phyloP scores from a whole-genome alignment of 2,797 vertebrate species.

The Chelon auratus region DNA sequence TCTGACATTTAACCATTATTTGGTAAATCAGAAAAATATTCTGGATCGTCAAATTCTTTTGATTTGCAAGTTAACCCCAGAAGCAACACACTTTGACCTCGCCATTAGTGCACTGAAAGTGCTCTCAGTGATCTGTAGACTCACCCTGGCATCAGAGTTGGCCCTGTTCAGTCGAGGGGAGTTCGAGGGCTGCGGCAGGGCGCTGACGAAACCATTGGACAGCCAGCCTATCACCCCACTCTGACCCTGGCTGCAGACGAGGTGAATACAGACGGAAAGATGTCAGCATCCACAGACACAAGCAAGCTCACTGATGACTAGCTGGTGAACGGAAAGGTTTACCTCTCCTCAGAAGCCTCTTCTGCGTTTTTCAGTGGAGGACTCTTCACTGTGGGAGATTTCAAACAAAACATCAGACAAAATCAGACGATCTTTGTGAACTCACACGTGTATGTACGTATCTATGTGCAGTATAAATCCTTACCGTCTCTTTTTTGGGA shows the following conservation, averaged over 20 bases:
- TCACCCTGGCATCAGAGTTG: constrained; percentile 72
- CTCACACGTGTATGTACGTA: not conserved
- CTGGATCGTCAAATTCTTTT: not conserved
- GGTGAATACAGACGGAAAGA: not conserved
- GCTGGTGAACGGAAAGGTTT: not conserved
- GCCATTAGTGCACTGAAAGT: not conserved
- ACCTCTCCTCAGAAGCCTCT: constrained; percentile 66
- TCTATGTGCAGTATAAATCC: constrained; percentile 1
- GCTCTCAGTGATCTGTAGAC: not conserved
- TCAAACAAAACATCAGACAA: not conserved
- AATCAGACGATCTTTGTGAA: not conserved
- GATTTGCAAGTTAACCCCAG: not conserved
- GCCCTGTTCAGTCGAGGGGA: constrained; percentile 64
- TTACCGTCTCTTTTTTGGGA: constrained; percentile 55
- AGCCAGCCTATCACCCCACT: constrained; percentile 83
- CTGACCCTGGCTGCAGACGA: constrained; percentile 69
- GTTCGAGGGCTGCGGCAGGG: constrained; percentile 80
- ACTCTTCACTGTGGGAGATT: constrained; percentile 42
- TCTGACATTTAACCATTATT: not conserved
- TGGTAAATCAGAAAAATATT: not conserved
- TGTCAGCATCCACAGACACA: not conserved
- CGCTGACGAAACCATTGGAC: constrained; percentile 81
- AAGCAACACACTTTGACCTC: not conserved
- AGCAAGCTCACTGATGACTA: not conserved
- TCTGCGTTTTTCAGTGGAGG: constrained; percentile 54